These are phyloP conservation scores for Stratiolaelaps scimitus DNA, from an alignment of 1,140 invertebrate genomes.

Conservation along the genomic window DNA sequence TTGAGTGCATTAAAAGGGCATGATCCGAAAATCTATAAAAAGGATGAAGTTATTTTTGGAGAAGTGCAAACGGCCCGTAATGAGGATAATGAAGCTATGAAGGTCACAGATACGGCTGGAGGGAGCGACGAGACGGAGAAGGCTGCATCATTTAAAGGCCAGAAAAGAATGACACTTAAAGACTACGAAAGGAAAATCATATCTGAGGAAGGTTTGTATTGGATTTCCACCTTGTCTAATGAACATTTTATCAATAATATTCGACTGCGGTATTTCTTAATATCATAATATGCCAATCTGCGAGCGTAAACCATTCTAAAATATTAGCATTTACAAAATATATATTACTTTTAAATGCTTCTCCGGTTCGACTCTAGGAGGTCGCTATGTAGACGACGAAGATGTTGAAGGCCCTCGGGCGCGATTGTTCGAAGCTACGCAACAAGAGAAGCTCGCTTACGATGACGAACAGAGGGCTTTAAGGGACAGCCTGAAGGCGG, in stretches of 20 bases:
- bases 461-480: conserved; percentile 35
- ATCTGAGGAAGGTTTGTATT: conserved; percentile 39
- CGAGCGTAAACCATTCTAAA: not conserved
- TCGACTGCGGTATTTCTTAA: not conserved
- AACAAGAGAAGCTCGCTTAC: conserved; percentile 30
- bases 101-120: conserved; percentile 31
- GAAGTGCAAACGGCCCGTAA: conserved; percentile 32
- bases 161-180: conserved; percentile 43
- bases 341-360: not conserved
- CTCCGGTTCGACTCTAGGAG: not conserved
- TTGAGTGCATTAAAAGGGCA: conserved; percentile 45
- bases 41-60: conserved; percentile 40
- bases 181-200: conserved; percentile 46
- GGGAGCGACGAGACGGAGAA: conserved; percentile 37
- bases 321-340: not conserved
- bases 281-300: not conserved
- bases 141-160: conserved; percentile 14
- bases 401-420: not conserved
- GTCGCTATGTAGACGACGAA: conserved; percentile 13
- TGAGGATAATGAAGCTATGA: conserved; percentile 37
- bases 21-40: conserved; percentile 46
- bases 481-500: conserved; percentile 34
- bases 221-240: not conserved
- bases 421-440: conserved; percentile 14
- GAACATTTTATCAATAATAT: not conserved